Evolutionary conservation across 2,113 vertebrate genomes (phyloP).

Genomic region (Cairina moschata): DNA sequence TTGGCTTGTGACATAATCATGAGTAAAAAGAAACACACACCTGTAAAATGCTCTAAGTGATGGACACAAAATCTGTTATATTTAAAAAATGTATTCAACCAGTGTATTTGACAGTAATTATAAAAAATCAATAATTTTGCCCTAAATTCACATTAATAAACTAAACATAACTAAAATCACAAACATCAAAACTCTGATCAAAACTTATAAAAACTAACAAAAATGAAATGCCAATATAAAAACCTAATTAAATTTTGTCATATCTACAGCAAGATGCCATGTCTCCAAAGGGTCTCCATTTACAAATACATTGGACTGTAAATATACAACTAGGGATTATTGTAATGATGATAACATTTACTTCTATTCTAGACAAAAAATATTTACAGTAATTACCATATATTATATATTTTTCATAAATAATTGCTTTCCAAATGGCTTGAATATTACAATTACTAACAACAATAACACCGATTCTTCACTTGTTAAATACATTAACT

Average conservation of each 20-base stretch:
- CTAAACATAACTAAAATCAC: not conserved
- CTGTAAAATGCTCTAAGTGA: not conserved
- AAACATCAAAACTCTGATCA: not conserved
- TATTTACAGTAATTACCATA: not conserved
- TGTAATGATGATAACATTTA: too few relatives aligned
- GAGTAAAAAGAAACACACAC: not conserved
- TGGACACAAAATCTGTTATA: not conserved
- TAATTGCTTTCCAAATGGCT: not conserved
- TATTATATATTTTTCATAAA: not conserved
- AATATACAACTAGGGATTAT: too few relatives aligned
- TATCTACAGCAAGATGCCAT: not conserved
- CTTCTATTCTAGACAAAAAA: too few relatives aligned
- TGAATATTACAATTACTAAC: not conserved
- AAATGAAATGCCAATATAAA: not conserved
- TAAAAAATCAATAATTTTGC: not conserved
- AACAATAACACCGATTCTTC: not conserved
- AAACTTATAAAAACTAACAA: not conserved
- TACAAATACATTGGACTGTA: not conserved
- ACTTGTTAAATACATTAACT: not conserved
- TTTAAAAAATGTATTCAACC: not conserved
- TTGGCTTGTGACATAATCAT: not conserved
- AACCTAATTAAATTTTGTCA: not conserved
- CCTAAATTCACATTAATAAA: not conserved
- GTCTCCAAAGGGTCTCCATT: not conserved
- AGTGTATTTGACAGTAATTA: not conserved